These are phyloP conservation scores for Drosophila pectinifera DNA, from an alignment of 1,140 invertebrate genomes.

Conservation along the genomic window DNA sequence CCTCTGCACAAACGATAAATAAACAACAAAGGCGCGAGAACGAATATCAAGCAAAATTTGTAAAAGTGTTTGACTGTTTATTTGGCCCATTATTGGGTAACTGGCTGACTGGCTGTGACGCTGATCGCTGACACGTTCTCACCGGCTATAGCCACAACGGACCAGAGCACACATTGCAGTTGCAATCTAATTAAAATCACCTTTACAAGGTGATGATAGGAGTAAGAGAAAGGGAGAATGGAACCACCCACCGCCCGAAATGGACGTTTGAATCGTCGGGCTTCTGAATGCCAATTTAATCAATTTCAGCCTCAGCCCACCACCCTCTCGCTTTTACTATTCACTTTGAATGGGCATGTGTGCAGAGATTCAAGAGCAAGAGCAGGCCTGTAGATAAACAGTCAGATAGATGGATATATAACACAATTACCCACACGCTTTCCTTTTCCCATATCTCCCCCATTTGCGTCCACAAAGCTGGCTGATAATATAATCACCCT, in stretches of 20 bases:
- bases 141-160: slow-evolving; percentile 16
- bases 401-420: background rate
- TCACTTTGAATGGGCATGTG: slow-evolving; percentile 4
- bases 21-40: slow-evolving; percentile 15
- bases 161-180: slow-evolving; percentile 35
- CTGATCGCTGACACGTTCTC: slow-evolving; percentile 51
- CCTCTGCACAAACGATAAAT: slow-evolving; percentile 1
- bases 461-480: slow-evolving; percentile 6
- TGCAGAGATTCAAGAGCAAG: slow-evolving; percentile 30
- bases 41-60: slow-evolving; percentile 13
- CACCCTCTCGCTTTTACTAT: slow-evolving; percentile 16
- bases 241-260: slow-evolving; percentile 1
- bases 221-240: background rate
- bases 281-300: slow-evolving; percentile 49
- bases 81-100: slow-evolving; percentile 30
- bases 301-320: slow-evolving; percentile 6
- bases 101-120: slow-evolving; percentile 22
- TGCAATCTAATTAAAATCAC: slow-evolving; percentile 78
- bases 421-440: slow-evolving; percentile 31
- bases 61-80: slow-evolving; percentile 10
- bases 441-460: slow-evolving; percentile 8
- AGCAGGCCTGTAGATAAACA: slow-evolving; percentile 13
- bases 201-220: slow-evolving; percentile 57
- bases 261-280: slow-evolving; percentile 10
- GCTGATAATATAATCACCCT: slow-evolving; percentile 22